A percentile compares a stretch with the other conserved stretches of the same genome.
phyloP scores from a whole-genome alignment of 2,888 invertebrate species.

The Epinotia ramella region DNA sequence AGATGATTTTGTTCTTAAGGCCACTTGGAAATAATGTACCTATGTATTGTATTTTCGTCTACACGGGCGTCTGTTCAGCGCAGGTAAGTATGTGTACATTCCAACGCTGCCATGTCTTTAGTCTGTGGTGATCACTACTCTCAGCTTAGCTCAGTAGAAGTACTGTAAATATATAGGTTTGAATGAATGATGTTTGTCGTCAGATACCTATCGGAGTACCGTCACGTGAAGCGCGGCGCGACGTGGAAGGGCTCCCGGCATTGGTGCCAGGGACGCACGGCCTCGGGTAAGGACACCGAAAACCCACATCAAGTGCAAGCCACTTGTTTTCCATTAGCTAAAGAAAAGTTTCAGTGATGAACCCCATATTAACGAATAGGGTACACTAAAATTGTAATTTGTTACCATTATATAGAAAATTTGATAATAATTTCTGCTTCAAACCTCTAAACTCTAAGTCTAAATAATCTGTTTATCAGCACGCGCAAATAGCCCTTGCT shows the following conservation, averaged over 20 bases:
- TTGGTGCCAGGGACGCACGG: constrained; percentile 90
- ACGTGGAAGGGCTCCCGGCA: constrained; percentile 96
- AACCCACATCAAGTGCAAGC: background rate
- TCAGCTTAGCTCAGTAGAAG: background rate
- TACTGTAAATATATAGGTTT: background rate
- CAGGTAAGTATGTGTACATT: background rate
- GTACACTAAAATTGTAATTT: background rate
- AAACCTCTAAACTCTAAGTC: too few species aligned
- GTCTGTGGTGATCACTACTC: background rate
- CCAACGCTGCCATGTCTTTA: background rate
- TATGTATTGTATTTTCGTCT: too few species aligned
- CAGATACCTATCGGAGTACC: constrained; percentile 97
- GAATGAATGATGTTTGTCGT: constrained; percentile 10
- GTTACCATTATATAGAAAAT: background rate
- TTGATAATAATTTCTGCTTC: background rate
- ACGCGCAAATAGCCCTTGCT: background rate
- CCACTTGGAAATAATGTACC: too few species aligned
- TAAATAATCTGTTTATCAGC: constrained; percentile 8
- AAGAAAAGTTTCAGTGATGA: background rate
- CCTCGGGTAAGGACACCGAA: constrained; percentile 80
- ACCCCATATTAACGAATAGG: background rate
- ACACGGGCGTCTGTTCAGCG: background rate
- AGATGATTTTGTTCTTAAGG: too few species aligned
- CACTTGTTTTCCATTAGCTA: background rate
- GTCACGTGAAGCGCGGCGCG: constrained; percentile 98